Evolutionary conservation across 2,888 invertebrate species (phyloP).

Genomic region (Neoscelio sp.): DNA sequence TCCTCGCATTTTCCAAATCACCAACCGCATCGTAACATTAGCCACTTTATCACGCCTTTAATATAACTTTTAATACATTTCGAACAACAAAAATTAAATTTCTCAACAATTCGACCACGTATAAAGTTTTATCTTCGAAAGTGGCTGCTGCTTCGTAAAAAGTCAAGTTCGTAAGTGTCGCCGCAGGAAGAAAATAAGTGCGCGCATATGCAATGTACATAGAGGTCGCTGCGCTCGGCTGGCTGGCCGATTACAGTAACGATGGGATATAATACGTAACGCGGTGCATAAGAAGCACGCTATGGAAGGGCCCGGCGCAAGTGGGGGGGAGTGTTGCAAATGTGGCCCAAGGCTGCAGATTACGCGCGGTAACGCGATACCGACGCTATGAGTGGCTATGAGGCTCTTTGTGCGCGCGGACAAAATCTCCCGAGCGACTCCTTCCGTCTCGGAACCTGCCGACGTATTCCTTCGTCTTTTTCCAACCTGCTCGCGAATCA

Average conservation of each 20-base stretch:
- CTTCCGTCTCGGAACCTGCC: too few species aligned
- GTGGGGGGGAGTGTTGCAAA: constrained; percentile 69
- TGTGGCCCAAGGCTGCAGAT: constrained; percentile 77
- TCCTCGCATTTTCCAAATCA: too few species aligned
- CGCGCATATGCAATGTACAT: constrained; percentile 11
- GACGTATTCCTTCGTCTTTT: neutral
- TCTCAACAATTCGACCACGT: too few species aligned
- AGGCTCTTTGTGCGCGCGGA: constrained; percentile 45
- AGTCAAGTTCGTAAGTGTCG: too few species aligned
- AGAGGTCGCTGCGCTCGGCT: constrained; percentile 60
- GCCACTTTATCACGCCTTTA: too few species aligned
- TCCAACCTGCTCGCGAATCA: too few species aligned
- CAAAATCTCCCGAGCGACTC: constrained; percentile 59
- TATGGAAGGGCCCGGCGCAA: constrained; percentile 20
- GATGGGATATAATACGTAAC: constrained; percentile 65
- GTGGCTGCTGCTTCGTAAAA: too few species aligned
- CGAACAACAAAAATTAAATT: too few species aligned
- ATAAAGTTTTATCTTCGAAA: too few species aligned
- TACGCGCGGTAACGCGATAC: constrained; percentile 75
- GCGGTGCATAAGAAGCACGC: constrained; percentile 39
- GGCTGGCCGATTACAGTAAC: constrained; percentile 69
- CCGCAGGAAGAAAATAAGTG: too few species aligned
- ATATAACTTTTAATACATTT: too few species aligned
- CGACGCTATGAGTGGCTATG: constrained; percentile 38
- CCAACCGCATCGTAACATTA: too few species aligned